These are phyloP conservation scores for Vanessa atalanta DNA, from an alignment of 1,140 invertebrate species.

Conservation along the genomic window DNA sequence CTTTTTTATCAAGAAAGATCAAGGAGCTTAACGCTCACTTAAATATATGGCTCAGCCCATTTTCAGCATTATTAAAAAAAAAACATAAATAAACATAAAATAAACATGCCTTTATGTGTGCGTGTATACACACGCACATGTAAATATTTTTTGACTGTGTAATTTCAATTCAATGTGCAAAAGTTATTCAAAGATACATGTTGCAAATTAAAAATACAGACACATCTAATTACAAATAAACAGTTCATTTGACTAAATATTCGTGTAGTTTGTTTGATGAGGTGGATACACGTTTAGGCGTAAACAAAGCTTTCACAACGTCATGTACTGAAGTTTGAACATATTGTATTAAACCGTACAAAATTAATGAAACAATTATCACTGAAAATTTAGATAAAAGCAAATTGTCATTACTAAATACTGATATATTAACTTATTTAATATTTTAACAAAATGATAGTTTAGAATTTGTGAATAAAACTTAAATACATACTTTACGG, in stretches of 20 bases:
- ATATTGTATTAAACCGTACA: constrained; percentile 14
- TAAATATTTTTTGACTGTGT: no score
- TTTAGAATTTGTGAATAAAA: no score
- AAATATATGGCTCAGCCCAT: no score
- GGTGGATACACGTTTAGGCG: not conserved
- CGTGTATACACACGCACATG: no score
- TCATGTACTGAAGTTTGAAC: constrained; percentile 6
- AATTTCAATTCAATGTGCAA: no score
- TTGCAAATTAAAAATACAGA: not conserved
- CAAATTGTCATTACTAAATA: not conserved
- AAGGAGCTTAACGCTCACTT: no score
- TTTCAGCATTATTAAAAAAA: no score
- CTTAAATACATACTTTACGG: no score
- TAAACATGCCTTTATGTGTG: no score
- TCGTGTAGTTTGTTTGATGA: not conserved
- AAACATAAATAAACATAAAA: no score
- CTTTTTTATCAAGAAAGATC: no score
- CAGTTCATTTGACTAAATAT: constrained; percentile 1
- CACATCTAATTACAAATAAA: not conserved
- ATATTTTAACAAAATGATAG: not conserved
- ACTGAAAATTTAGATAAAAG: constrained; percentile 5
- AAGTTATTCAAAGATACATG: no score
- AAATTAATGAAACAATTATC: constrained; percentile 17
- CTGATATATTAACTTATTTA: not conserved
- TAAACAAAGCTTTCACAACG: constrained; percentile 21